These are phyloP conservation scores for Dryomyza anilis DNA, from an alignment of 2,888 invertebrate genomes.

Conservation along the genomic window DNA sequence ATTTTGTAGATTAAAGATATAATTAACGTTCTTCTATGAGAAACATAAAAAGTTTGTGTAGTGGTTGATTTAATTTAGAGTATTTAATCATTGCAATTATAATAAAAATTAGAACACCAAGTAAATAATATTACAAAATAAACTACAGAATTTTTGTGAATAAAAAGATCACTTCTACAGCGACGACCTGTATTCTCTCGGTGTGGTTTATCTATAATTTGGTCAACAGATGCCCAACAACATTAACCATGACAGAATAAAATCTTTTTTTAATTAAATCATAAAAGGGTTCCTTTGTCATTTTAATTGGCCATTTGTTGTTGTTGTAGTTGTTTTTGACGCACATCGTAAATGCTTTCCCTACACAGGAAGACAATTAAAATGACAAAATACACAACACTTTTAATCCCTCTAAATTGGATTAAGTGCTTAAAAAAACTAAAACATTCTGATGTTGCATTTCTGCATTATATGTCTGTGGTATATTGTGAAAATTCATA, in stretches of 20 bases:
- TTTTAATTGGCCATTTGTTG: slow-evolving; percentile 24
- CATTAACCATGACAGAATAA: not conserved
- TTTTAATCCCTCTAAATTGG: slow-evolving; percentile 58
- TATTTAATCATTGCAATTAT: no score
- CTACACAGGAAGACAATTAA: slow-evolving; percentile 13
- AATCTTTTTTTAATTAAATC: slow-evolving; percentile 26
- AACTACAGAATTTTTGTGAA: no score
- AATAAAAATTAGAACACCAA: no score
- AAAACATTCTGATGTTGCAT: no score
- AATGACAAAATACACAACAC: slow-evolving; percentile 19
- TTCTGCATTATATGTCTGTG: no score
- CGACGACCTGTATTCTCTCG: not conserved
- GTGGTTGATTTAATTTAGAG: slow-evolving; percentile 14
- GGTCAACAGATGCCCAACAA: not conserved
- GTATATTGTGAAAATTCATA: no score
- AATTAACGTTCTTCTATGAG: no score
- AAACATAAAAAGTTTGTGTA: no score
- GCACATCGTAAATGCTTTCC: not conserved
- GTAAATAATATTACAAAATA: no score
- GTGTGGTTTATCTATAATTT: slow-evolving; percentile 19
- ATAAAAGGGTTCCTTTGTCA: slow-evolving; percentile 24
- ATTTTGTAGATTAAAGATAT: no score
- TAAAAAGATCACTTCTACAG: no score
- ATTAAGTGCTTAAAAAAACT: slow-evolving; percentile 48
- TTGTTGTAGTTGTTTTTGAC: not conserved